Evolutionary conservation across 2,113 vertebrate species (phyloP).

Genomic region (Lepisosteus osseus): DNA sequence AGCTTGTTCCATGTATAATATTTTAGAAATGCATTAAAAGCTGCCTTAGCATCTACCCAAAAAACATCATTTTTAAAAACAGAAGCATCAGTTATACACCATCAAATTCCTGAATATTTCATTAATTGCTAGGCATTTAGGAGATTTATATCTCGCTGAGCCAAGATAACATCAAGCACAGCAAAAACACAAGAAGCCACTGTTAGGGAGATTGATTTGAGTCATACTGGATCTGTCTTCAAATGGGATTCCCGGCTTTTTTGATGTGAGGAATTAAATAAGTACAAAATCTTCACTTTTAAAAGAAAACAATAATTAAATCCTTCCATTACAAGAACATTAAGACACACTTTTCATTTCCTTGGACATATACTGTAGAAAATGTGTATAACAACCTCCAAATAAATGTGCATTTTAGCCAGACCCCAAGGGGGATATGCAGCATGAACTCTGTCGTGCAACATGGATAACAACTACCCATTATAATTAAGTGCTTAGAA

Average conservation of each 20-base stretch:
- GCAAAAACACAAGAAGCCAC: neutral
- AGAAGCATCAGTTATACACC: neutral
- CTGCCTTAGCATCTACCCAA: too few species aligned
- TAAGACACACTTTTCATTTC: constrained; percentile 7
- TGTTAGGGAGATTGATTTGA: neutral
- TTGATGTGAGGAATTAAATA: too few species aligned
- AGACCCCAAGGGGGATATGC: neutral
- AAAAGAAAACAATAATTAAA: neutral
- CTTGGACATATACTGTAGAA: neutral
- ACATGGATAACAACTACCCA: constrained; percentile 5
- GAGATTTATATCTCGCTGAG: neutral
- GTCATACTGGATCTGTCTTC: too few species aligned
- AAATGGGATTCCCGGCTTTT: too few species aligned
- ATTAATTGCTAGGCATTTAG: neutral
- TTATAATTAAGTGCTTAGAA: constrained; percentile 10
- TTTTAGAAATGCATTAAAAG: too few species aligned
- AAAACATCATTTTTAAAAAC: too few species aligned
- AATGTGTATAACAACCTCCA: neutral
- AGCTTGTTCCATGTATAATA: too few species aligned
- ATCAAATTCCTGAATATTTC: neutral
- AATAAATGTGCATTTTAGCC: neutral
- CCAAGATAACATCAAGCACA: neutral
- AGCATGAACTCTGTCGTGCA: neutral
- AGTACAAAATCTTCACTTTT: too few species aligned
- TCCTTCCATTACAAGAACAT: neutral